Base-by-base conservation (phyloP, 1,140 invertebrate genomes). In the Condylostylus longicornis region DNA sequence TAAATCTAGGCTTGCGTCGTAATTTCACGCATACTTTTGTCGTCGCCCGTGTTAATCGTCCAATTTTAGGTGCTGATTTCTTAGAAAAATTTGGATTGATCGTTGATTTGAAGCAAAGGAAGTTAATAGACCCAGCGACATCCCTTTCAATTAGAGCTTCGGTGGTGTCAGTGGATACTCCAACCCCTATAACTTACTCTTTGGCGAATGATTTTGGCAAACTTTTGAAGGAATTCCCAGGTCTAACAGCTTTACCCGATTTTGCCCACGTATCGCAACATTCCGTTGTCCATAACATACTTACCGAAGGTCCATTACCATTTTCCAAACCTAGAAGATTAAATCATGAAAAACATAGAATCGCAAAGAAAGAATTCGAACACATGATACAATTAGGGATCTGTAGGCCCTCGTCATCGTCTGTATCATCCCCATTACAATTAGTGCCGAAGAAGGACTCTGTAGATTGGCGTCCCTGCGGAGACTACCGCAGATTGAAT, bases 401-500 rank as follows among this genome's bases (percentile, higher is more conserved):
- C 10, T 43, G 50, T 17, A 42, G 54, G 4, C 53, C 45, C 3
- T 61, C 60, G 0, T 49, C 47, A 10, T 52, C 50, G 35, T 37
- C 56, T n/a, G 69, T 63, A 63, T 46, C 64, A 12, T 57, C 52
- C 4, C 58, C 64, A 12, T 33, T 66, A 5, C 55, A 63, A 37
- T 45, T 68, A 21, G 55, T 56, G 4, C 43, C 43, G 3, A 67
- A 67, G 35, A 42, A 49, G 23, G 42, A 54, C 41, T 54, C 50
- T 1, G 53, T 54, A 4, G 35, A 42, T 0, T 62, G 49, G 43
- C 38, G 63, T 4, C 47, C 51, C 1, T 58, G 51, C 35, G 57
- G 64, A 0, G 65, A 70, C 43, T 70, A 63, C 40, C 41, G 59
- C 7, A 21, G 28, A 13, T 38, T 68, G 0, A 70, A 69, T 41